Conservation (phyloP, 1,140 invertebrate genomes). For the Galleria mellonella region DNA sequence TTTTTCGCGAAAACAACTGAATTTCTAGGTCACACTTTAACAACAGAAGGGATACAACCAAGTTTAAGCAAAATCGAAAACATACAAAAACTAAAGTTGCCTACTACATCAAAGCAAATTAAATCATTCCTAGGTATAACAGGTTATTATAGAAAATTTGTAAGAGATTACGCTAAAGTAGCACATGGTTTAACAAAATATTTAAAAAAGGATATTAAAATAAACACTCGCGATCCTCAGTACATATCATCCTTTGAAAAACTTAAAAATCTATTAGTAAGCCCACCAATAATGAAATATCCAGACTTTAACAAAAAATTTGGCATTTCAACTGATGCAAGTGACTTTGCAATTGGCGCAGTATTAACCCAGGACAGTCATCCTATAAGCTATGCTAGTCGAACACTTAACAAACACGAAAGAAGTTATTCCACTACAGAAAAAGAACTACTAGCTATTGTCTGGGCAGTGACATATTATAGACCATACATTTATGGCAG, state of each 20-base stretch:
- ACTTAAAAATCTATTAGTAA: constrained; percentile 4
- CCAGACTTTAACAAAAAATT: constrained; percentile 1
- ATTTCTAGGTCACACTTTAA: constrained; percentile 3
- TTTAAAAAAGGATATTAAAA: constrained; percentile 1
- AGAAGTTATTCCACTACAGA: constrained; percentile 3
- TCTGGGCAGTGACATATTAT: constrained; percentile 2
- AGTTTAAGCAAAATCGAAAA: neutral
- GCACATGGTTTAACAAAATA: neutral
- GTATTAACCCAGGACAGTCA: constrained; percentile 5
- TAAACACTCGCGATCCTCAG: neutral
- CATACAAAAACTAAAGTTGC: neutral
- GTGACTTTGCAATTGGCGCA: constrained; percentile 1
- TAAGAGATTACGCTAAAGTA: constrained; percentile 6
- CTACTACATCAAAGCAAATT: neutral
- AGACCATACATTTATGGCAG: constrained; percentile 1
- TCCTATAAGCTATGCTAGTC: constrained; percentile 4
- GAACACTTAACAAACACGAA: constrained; percentile 1
- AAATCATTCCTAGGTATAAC: constrained; percentile 2
- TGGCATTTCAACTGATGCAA: constrained; percentile 3
- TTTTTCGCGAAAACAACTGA: neutral
- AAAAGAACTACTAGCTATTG: constrained; percentile 5
- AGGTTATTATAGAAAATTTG: constrained; percentile 5
- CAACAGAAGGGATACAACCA: neutral
- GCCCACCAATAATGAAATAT: constrained; percentile 1
- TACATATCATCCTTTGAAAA: constrained; percentile 2